Base-by-base conservation (phyloP, 1,140 invertebrate species). In the Monochamus saltuarius region DNA sequence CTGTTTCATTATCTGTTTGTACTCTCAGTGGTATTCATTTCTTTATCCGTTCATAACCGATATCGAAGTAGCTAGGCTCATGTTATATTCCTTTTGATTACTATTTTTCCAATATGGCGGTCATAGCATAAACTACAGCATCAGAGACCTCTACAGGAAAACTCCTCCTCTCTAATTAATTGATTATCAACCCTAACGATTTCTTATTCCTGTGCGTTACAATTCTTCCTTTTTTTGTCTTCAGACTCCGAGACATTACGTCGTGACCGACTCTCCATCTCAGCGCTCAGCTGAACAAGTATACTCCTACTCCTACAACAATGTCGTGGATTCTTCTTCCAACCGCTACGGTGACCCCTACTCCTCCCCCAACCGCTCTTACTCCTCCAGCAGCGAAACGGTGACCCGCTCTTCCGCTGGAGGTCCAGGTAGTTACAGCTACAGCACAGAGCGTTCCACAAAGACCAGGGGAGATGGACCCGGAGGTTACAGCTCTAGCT, bases 201-300 rank as follows among this genome's bases (percentile, higher is more conserved):
- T 10, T 29, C 35, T 35, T 57, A 36, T 38, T 40, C 51, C 22
- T 50, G 8, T 34, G 29, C 16, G 34, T 29, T 38, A 3, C 11
- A 7, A 19, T 16, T 43, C 54, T 61, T 46, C 58, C 64, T 66
- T 52, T 68, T n/a, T 43, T 69, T 63, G 64, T 71, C 63, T 82
- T 77, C 83, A 92, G 90, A 91, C 86, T 80, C 89, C 90, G 76
- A 85, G 90, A 65, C 88, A 90, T 83, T 91, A 91, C 82, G 85
- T 89, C 77, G 89, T 90, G 73, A 84, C 85, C 77, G 89, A 91
- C 80, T 85, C 86, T 73, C 87, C 88, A 62, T 83, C 84, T 66
- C 80, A 87, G 66, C 83, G 86, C 77, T 84, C 86, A 52, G 81
- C 82, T 62, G 87, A 89, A 77, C 82, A 89, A 78, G 85, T 88